Percentiles rank a stretch among this genome's conserved stretches.
Conservation (phyloP, 37 sponge, comb jelly and placozoan species). For the Tethya wilhelma region DNA sequence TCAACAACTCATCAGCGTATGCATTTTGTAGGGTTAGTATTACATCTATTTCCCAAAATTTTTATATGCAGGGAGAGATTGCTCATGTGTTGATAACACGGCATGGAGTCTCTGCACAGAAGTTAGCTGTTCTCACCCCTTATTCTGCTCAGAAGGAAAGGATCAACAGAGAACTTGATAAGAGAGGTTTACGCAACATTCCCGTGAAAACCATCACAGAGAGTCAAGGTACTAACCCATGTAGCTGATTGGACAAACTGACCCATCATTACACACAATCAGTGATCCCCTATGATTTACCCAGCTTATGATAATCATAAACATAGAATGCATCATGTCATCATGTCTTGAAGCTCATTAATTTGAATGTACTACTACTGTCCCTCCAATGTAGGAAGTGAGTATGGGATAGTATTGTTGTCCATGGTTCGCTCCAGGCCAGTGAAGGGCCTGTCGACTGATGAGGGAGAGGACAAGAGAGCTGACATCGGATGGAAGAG, state of each 20-base stretch:
- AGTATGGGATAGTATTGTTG: constrained; percentile 46
- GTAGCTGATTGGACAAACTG: too few species aligned
- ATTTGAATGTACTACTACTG: background rate
- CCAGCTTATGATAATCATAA: too few species aligned
- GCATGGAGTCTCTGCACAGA: background rate
- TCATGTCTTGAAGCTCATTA: too few species aligned
- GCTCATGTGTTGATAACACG: background rate
- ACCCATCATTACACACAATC: too few species aligned
- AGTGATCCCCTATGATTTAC: too few species aligned
- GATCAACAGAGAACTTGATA: background rate
- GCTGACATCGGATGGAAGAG: too few species aligned
- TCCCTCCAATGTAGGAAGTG: constrained; percentile 33
- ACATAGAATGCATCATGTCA: too few species aligned
- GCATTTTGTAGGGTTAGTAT: too few species aligned
- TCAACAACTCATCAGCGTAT: too few species aligned
- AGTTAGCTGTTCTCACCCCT: constrained; percentile 54
- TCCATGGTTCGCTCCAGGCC: constrained; percentile 40
- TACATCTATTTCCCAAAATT: too few species aligned
- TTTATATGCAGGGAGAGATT: constrained; percentile 2
- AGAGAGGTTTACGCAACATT: background rate
- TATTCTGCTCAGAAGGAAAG: constrained; percentile 52
- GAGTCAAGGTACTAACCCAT: constrained; percentile 35
- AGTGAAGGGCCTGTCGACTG: background rate
- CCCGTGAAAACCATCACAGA: constrained; percentile 9
- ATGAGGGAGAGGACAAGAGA: too few species aligned